These are phyloP conservation scores for Megalurothrips usitatus DNA, from an alignment of 2,888 invertebrate species.

Conservation along the genomic window DNA sequence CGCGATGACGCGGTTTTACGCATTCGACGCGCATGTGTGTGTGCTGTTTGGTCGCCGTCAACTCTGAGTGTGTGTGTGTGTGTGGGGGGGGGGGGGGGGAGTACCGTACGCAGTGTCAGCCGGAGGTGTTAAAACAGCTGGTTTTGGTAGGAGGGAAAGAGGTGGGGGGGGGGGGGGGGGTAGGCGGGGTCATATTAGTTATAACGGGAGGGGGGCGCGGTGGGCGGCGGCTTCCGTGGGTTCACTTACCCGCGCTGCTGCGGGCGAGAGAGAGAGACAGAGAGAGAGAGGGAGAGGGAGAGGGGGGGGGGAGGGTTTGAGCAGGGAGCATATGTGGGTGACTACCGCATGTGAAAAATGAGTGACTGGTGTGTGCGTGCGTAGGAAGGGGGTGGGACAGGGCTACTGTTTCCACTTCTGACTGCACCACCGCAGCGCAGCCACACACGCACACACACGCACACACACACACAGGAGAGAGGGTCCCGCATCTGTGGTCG, in stretches of 20 bases:
- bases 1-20: no score
- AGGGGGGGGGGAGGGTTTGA: not conserved
- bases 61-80: no score
- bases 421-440: not conserved
- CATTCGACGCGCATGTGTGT: no score
- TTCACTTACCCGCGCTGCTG: not conserved
- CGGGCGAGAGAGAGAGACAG: not conserved
- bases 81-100: not conserved
- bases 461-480: not conserved
- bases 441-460: not conserved
- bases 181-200: not conserved
- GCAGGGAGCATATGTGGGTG: not conserved
- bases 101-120: not conserved
- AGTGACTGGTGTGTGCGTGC: not conserved
- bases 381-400: not conserved
- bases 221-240: not conserved
- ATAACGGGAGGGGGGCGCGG: not conserved
- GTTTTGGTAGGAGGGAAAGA: not conserved
- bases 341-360: not conserved
- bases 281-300: not conserved
- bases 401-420: not conserved
- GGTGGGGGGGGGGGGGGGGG: not conserved
- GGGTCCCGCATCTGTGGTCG: not conserved
- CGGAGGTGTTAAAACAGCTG: conserved; percentile 3
- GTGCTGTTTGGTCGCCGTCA: no score